Conservation (phyloP, 2,113 vertebrate species). For the Scartelaos histophorus region DNA sequence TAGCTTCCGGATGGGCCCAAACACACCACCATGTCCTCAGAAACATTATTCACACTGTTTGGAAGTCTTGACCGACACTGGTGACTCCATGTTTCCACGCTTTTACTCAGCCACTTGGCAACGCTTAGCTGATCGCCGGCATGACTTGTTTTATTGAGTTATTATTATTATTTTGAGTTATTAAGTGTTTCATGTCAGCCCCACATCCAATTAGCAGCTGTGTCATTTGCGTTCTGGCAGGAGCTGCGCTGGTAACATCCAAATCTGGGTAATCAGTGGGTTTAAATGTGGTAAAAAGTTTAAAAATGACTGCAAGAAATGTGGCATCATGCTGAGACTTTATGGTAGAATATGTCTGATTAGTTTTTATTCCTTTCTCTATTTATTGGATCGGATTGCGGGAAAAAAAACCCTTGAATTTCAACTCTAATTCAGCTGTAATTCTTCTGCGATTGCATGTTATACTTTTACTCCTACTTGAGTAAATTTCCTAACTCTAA, state of each 20-base stretch:
- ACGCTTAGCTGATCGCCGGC: slow-evolving; percentile 8
- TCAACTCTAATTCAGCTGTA: too few species aligned
- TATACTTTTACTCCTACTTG: too few species aligned
- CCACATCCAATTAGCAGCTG: neutral
- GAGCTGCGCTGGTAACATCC: too few species aligned
- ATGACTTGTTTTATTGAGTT: slow-evolving; percentile 1
- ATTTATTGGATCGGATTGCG: too few species aligned
- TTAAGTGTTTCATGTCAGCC: neutral
- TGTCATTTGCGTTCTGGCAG: neutral
- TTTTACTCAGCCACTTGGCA: neutral
- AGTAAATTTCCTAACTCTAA: too few species aligned
- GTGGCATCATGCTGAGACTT: neutral
- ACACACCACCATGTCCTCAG: slow-evolving; percentile 4
- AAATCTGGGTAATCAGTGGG: too few species aligned
- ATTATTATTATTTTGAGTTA: neutral
- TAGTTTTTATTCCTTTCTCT: too few species aligned
- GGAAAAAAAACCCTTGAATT: too few species aligned
- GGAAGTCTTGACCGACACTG: slow-evolving; percentile 5
- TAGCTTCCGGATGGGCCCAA: neutral
- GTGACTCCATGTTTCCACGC: slow-evolving; percentile 19
- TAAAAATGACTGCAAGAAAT: neutral
- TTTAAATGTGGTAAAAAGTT: too few species aligned
- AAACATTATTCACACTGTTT: slow-evolving; percentile 8
- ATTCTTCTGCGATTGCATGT: too few species aligned
- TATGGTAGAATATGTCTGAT: too few species aligned